Evolutionary conservation across 1,140 invertebrate species (phyloP).

Genomic region (Brachionus manjavacas): DNA sequence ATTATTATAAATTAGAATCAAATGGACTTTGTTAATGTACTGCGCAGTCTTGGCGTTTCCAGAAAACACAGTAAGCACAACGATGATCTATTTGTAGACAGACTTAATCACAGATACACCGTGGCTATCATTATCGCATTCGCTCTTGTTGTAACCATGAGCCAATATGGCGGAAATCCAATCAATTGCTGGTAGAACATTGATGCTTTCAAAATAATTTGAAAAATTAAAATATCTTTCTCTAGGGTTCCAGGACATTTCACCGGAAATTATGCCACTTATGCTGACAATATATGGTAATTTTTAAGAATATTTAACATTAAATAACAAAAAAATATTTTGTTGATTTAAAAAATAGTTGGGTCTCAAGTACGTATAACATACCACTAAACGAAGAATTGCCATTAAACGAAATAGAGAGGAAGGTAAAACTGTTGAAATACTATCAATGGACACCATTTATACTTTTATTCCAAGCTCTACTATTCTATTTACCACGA

Average conservation of each 20-base stretch:
- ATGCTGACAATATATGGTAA: slow-evolving; percentile 54
- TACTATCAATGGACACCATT: slow-evolving; percentile 64
- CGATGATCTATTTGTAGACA: slow-evolving; percentile 62
- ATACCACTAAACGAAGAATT: slow-evolving; percentile 39
- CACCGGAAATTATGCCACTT: slow-evolving; percentile 57
- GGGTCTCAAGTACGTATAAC: slow-evolving; percentile 46
- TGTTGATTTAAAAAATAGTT: slow-evolving; percentile 47
- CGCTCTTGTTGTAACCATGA: not conserved
- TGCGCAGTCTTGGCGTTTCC: slow-evolving; percentile 1
- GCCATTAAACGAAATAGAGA: slow-evolving; percentile 7
- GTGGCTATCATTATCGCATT: slow-evolving; percentile 55
- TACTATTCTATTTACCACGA: slow-evolving; percentile 62
- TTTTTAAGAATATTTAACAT: not conserved
- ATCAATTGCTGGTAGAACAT: not conserved
- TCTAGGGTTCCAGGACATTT: slow-evolving; percentile 55
- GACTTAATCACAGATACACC: slow-evolving; percentile 61
- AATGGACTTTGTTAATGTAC: slow-evolving; percentile 33
- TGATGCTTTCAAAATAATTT: not conserved
- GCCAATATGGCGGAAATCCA: not conserved
- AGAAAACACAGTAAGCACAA: slow-evolving; percentile 44
- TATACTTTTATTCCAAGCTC: slow-evolving; percentile 60
- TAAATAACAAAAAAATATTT: not conserved
- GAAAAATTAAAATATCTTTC: not conserved
- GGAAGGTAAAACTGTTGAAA: slow-evolving; percentile 48
- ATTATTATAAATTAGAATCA: not conserved